A percentile compares a stretch with the other conserved stretches of the same genome.
Evolutionary conservation across 30 jellyfish, hydroid and myxozoan species (phyloP).

Genomic region (Hydractinia symbiolongicarpus): DNA sequence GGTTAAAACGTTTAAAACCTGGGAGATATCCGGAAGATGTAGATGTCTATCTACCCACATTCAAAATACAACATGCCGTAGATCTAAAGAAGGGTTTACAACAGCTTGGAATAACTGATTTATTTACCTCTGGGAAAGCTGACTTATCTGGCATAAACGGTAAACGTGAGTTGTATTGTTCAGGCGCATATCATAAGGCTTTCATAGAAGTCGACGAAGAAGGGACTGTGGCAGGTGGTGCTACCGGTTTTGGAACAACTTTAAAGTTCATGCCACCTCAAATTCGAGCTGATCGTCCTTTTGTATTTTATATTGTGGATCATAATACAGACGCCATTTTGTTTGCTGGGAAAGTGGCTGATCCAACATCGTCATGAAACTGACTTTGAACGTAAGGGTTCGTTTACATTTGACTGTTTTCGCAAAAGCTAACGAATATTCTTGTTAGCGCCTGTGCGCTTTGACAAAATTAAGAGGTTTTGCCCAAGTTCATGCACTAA

Average conservation of each 20-base stretch:
- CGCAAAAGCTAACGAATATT: no score
- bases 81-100: conserved; percentile 25
- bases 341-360: conserved; percentile 55
- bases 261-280: conserved; percentile 23
- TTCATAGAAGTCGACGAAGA: conserved; percentile 70
- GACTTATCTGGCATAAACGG: conserved; percentile 65
- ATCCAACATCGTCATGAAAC: conserved; percentile 35
- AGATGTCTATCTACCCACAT: conserved; percentile 43
- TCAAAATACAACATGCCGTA: conserved; percentile 37
- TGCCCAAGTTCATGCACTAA: no score
- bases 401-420: no score
- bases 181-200: conserved; percentile 69
- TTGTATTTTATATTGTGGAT: conserved; percentile 52
- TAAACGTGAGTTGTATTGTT: conserved; percentile 37
- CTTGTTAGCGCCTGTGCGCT: no score
- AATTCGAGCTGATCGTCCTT: conserved; percentile 75
- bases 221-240: conserved; percentile 94
- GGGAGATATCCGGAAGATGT: conserved; percentile 1
- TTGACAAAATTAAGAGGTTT: no score
- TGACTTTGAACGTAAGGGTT: no score
- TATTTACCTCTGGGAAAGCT: conserved; percentile 48
- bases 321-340: conserved; percentile 21
- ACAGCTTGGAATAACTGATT: conserved; percentile 46
- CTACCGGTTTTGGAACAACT: conserved; percentile 54
- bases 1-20: background rate